These are phyloP conservation scores for Drosophila sordidula DNA, from an alignment of 2,888 invertebrate species.

Conservation along the genomic window DNA sequence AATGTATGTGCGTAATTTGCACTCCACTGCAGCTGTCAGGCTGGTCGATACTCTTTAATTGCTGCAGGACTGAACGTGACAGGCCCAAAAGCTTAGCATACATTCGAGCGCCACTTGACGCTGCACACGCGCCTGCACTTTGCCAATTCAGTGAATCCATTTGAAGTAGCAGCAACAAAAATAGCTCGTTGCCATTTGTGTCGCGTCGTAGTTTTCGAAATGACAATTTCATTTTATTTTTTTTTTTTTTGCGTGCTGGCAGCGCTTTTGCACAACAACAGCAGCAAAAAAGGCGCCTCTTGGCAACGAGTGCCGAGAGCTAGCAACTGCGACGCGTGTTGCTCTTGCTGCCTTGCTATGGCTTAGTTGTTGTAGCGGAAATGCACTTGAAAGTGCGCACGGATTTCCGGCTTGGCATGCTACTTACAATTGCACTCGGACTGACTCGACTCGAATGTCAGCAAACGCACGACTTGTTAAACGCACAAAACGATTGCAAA, in stretches of 20 bases:
- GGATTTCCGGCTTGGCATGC: conserved; percentile 63
- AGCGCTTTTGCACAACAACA: conserved; percentile 36
- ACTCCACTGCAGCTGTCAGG: not conserved
- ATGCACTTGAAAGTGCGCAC: conserved; percentile 69
- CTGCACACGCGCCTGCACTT: conserved; percentile 45
- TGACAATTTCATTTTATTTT: conserved; percentile 45
- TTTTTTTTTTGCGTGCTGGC: conserved; percentile 27
- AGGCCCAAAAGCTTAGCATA: conserved; percentile 45
- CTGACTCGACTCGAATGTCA: conserved; percentile 8
- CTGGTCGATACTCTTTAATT: conserved; percentile 12
- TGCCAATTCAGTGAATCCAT: conserved; percentile 42
- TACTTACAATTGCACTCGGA: conserved; percentile 24
- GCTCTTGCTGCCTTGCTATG: conserved; percentile 8
- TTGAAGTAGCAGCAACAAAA: conserved; percentile 3
- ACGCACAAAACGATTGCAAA: conserved; percentile 35
- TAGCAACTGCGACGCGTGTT: not conserved
- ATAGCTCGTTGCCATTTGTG: conserved; percentile 46
- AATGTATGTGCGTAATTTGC: not conserved
- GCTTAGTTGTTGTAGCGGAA: conserved; percentile 54
- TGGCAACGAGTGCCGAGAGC: conserved; percentile 34
- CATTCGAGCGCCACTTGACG: conserved; percentile 41
- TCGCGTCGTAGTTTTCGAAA: conserved; percentile 31
- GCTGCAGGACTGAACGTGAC: conserved; percentile 19
- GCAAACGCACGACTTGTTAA: conserved; percentile 27
- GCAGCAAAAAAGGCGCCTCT: conserved; percentile 39